A percentile compares a stretch with the other conserved stretches of the same genome.
Evolutionary conservation across 2,113 vertebrate genomes (phyloP).

Genomic region (Pterophyllum scalare): DNA sequence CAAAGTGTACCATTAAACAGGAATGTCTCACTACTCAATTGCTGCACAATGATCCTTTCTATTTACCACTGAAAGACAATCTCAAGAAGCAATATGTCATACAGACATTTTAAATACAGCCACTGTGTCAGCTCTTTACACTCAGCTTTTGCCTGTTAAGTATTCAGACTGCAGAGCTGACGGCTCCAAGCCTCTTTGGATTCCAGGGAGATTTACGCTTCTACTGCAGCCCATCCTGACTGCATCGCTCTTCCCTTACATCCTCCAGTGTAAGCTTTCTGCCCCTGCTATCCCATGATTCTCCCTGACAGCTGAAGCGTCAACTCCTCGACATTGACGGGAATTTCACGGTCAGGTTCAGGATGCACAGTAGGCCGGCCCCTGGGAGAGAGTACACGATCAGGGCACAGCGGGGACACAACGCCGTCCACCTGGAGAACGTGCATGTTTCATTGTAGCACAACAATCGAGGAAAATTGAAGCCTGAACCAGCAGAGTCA

Average conservation of each 20-base stretch:
- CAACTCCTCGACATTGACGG: slow-evolving; percentile 84
- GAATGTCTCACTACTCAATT: neutral
- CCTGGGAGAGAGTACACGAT: slow-evolving; percentile 68
- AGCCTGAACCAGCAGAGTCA: neutral
- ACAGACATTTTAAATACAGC: neutral
- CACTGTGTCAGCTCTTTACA: neutral
- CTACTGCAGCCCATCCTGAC: slow-evolving; percentile 7
- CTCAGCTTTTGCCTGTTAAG: neutral
- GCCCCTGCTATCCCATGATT: slow-evolving; percentile 84
- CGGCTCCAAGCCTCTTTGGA: slow-evolving; percentile 26
- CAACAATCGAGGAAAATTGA: neutral
- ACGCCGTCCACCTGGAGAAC: slow-evolving; percentile 23
- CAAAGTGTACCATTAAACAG: neutral
- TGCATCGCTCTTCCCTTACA: slow-evolving; percentile 14
- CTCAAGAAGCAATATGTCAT: neutral
- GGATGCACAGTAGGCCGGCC: slow-evolving; percentile 82
- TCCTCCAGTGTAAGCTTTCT: slow-evolving; percentile 81
- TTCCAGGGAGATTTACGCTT: slow-evolving; percentile 52
- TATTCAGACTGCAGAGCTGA: slow-evolving; percentile 5
- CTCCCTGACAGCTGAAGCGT: slow-evolving; percentile 92
- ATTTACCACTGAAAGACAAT: neutral
- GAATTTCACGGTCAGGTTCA: slow-evolving; percentile 85
- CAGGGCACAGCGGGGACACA: slow-evolving; percentile 27
- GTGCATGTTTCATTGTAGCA: neutral
- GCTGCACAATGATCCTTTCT: neutral